Evolutionary conservation across 2,797 vertebrate species (phyloP), one percentile per base, ranked within the genome.

Genomic region (Otolemur crassicaudatus): DNA sequence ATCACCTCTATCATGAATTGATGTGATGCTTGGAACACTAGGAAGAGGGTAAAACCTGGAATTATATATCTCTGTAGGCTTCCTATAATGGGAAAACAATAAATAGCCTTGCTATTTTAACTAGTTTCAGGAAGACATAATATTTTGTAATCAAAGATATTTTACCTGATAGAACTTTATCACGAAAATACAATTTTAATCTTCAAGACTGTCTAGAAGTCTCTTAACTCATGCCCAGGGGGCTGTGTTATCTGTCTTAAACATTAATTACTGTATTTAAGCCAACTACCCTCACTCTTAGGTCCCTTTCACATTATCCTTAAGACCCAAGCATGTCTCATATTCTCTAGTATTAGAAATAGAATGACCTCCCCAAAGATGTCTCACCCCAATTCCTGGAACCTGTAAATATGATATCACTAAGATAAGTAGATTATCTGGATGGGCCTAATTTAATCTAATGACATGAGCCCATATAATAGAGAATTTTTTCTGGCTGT

Each of bases 141-240:
- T 88, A 67, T 95, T 95, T 94, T 90, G 6, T 40, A 83, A 34
- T 87, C 53, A 87, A 63, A 93, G 53, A 43, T 17, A 70, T 90
- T 95, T 88, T 75, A 49, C 5, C 6, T 75, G 34, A 12, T 90
- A 40, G 29, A 67, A 3, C 5, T 92, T 94, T 3, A 53, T 72
- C 43, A 34, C 82, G 43, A 94, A 94, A 92, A 70, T 53, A 60
- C 0, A 10, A 61, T 87, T 82, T 94, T 87, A 76, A 76, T 69
- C 8, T 85, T 63, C 1, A 73, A 53, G 16, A 34, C 19, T 82
- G 13, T 73, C 5, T 85, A 40, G 17, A 72, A 90, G 10, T 53
- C 37, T 85, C 53, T 73, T 81, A 79, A 37, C 46, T 85, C 20
- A 67, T 91, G 49, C 43, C 13, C 25, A 81, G 12, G 23, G 56